phyloP scores from a whole-genome alignment of 2,888 invertebrate genomes.

The Metopia argyrocephala region DNA sequence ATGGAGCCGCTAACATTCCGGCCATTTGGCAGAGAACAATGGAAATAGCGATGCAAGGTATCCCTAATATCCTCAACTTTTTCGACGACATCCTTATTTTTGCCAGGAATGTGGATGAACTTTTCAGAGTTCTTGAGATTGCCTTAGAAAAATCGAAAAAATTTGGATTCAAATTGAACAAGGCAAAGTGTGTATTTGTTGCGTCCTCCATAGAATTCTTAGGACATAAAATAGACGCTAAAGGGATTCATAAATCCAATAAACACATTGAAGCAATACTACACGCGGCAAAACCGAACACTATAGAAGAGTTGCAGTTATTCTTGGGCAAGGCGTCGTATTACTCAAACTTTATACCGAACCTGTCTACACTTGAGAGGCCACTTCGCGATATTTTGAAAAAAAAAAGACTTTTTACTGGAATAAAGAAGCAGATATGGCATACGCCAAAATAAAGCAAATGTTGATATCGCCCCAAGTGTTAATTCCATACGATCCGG shows the following conservation, averaged over 20 bases:
- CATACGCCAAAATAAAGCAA: not conserved
- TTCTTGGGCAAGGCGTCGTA: conserved; percentile 15
- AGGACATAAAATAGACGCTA: conserved; percentile 43
- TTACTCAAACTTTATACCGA: conserved; percentile 8
- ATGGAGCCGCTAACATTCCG: conserved; percentile 49
- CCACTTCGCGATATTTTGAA: conserved; percentile 1
- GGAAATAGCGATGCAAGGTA: too few relatives aligned
- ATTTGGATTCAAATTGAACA: conserved; percentile 31
- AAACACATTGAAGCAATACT: conserved; percentile 49
- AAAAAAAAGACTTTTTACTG: not conserved
- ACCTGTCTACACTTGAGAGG: not conserved
- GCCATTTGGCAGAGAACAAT: conserved; percentile 52
- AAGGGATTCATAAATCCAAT: conserved; percentile 43
- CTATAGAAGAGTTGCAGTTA: conserved; percentile 14
- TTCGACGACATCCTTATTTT: too few relatives aligned
- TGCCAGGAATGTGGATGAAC: too few relatives aligned
- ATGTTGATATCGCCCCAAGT: conserved; percentile 34
- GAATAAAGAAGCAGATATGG: not conserved
- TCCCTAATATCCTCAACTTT: too few relatives aligned
- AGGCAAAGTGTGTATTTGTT: conserved; percentile 44
- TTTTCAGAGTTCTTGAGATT: too few relatives aligned
- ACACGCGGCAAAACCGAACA: conserved; percentile 33
- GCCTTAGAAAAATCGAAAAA: not conserved
- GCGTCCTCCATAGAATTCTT: conserved; percentile 38
- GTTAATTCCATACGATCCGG: conserved; percentile 52